Conservation (phyloP, 2,888 invertebrate species). For the Melinaea menophilus region DNA sequence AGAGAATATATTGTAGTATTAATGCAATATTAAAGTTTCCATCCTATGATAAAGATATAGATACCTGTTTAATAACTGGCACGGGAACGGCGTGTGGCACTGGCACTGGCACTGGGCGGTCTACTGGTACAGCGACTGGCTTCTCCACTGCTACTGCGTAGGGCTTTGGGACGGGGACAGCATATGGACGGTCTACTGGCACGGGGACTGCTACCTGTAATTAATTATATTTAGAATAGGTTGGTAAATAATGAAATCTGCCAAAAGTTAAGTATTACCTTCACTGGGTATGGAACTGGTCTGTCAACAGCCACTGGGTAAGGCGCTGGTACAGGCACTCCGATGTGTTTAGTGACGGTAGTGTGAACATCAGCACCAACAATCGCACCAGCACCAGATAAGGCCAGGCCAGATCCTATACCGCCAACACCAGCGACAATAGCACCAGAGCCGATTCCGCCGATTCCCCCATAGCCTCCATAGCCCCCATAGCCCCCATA, state of each 20-base stretch:
- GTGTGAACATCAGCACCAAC: constrained; percentile 72
- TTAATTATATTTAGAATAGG: constrained; percentile 1
- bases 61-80: constrained; percentile 67
- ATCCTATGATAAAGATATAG: constrained; percentile 3
- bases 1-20: not conserved
- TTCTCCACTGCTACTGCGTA: constrained; percentile 71
- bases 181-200: constrained; percentile 72
- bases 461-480: constrained; percentile 29
- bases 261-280: constrained; percentile 42
- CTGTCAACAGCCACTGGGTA: constrained; percentile 71
- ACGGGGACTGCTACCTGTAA: constrained; percentile 69
- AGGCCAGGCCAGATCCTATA: constrained; percentile 32
- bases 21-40: not conserved
- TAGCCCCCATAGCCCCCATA: constrained; percentile 38
- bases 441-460: constrained; percentile 26
- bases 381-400: constrained; percentile 40
- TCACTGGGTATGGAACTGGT: constrained; percentile 67
- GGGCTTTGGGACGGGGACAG: constrained; percentile 71
- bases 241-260: not conserved
- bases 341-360: constrained; percentile 71
- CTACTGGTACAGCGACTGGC: constrained; percentile 71
- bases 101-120: constrained; percentile 71
- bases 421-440: constrained; percentile 30
- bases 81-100: constrained; percentile 68
- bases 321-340: constrained; percentile 70